phyloP scores from a whole-genome alignment of 2,797 vertebrate genomes.

The Acipenser ruthenus region DNA sequence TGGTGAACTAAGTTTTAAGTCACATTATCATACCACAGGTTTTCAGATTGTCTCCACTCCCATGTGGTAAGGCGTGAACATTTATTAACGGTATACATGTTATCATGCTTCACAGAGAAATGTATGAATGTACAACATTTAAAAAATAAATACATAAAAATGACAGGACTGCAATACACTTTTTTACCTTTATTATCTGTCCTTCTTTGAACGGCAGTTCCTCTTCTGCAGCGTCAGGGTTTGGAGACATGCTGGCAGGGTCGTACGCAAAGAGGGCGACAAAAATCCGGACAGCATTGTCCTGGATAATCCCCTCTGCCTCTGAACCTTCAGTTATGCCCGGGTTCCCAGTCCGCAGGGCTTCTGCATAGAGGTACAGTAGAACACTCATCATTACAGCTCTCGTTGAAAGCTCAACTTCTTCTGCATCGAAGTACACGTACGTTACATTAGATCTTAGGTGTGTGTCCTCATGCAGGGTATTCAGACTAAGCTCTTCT shows the following conservation, averaged over 20 bases:
- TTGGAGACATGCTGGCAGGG: constrained; percentile 87
- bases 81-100: too few species aligned
- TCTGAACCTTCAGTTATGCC: constrained; percentile 41
- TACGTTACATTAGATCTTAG: constrained; percentile 23
- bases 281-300: constrained; percentile 66
- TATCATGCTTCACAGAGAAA: too few species aligned
- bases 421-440: background rate
- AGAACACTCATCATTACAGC: constrained; percentile 40
- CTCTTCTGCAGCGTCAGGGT: constrained; percentile 88
- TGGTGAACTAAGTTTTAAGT: too few species aligned
- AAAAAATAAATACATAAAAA: background rate
- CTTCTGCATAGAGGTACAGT: constrained; percentile 27
- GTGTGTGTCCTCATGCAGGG: constrained; percentile 51
- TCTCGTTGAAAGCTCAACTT: background rate
- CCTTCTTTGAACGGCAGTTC: constrained; percentile 92
- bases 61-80: too few species aligned
- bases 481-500: constrained; percentile 57
- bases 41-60: too few species aligned
- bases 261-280: constrained; percentile 95
- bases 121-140: too few species aligned
- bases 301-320: constrained; percentile 36
- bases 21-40: too few species aligned
- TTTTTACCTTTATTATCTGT: constrained; percentile 84
- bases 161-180: too few species aligned
- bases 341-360: background rate